These are phyloP conservation scores for Ctenicera cuprea DNA, from an alignment of 2,888 invertebrate genomes.

Conservation along the genomic window DNA sequence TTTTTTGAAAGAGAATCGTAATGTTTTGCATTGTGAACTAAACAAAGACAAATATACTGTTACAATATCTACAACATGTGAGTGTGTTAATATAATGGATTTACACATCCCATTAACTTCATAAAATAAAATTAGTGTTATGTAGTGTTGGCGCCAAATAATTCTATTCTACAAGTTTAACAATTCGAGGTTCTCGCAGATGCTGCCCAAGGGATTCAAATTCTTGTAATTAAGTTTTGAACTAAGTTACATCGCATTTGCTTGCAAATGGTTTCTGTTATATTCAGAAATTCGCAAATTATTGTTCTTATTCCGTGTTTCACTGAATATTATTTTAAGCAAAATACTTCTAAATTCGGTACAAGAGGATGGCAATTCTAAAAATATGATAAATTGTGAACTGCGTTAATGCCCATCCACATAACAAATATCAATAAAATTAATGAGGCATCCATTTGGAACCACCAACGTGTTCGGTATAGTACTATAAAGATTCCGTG, in stretches of 20 bases:
- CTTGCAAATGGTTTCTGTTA: conserved; percentile 60
- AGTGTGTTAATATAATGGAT: conserved; percentile 3
- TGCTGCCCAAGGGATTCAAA: conserved; percentile 63
- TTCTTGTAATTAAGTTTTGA: conserved; percentile 66
- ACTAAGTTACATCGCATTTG: conserved; percentile 62
- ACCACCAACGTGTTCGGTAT: conserved; percentile 42
- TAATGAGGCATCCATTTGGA: conserved; percentile 41
- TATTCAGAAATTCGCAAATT: conserved; percentile 55
- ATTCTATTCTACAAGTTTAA: conserved; percentile 60
- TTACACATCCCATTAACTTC: conserved; percentile 29
- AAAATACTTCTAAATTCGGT: not conserved
- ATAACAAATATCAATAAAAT: conserved; percentile 34
- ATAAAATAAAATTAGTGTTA: conserved; percentile 48
- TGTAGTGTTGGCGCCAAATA: conserved; percentile 53
- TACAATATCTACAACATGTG: no score
- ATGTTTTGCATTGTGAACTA: no score
- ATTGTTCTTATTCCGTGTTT: conserved; percentile 45
- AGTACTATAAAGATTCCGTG: conserved; percentile 45
- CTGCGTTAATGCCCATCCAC: conserved; percentile 3
- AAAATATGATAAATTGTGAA: conserved; percentile 28
- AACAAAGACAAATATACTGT: no score
- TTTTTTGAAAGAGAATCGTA: no score
- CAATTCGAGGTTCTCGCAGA: conserved; percentile 64
- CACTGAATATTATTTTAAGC: conserved; percentile 30
- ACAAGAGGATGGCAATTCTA: not conserved